Base-by-base conservation (phyloP, 37 sponge, comb jelly and placozoan species). In the Amphimedon queenslandica region DNA sequence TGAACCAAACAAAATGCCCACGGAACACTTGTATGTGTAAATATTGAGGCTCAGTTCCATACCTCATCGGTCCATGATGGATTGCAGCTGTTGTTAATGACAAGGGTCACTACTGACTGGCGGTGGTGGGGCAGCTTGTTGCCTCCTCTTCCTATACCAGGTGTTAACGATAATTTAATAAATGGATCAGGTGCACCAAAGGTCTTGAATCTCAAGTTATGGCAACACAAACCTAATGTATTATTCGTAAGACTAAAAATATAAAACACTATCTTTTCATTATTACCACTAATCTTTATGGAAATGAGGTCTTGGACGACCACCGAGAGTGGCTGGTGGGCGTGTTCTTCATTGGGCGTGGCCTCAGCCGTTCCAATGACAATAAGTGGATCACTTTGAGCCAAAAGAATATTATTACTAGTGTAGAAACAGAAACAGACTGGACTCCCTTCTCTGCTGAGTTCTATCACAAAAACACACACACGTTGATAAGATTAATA, bases 381-480 rank as follows among this genome's bases (percentile, higher is more conserved):
- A 39, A 25, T 40, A 16, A 64, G 39, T 40, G 65, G 3, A 5
- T 35, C 2, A 28, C 51, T 63, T 29, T 63, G 40, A 31, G 76
- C 76, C 1, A 64, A 0, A 38, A 85, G 63, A 16, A 25, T 39
- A 31, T 60, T 57, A 10, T 40, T 55, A 58, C 39, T 37, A 37
- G 67, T 67, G 67, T 70, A 79, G 76, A 70, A 85, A 40, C 80
- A 56, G 75, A 85, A 85, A 32, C 69, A 40, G 1, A 79, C 68
- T 27, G n/a, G n/a, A n/a, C n/a, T n/a, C n/a, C n/a, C n/a, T n/a
- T n/a, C n/a, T n/a, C n/a, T n/a, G n/a, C n/a, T n/a, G n/a, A n/a
- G n/a, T n/a, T n/a, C n/a, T n/a, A n/a, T n/a, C n/a, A n/a, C n/a
- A n/a, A n/a, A n/a, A n/a, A n/a, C n/a, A n/a, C n/a, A 55, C 42